Base-by-base conservation (phyloP, 2,113 vertebrate genomes). In the Zapornia atra region DNA sequence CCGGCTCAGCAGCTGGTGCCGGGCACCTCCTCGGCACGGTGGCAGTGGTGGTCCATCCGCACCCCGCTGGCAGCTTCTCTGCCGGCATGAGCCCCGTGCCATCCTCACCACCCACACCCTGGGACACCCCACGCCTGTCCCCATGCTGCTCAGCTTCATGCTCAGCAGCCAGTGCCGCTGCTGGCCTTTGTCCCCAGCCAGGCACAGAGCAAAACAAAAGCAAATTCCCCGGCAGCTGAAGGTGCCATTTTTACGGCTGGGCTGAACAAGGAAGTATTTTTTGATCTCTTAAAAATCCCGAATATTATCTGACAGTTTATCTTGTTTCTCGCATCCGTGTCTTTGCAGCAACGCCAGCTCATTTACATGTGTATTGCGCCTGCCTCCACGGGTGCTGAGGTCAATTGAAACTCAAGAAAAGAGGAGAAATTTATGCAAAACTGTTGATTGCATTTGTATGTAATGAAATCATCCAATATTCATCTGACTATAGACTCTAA, bases 401-500 rank as follows among this genome's bases (percentile, higher is more conserved):
- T 98, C 98, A 98, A 98, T 98, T 98, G 98, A 98, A 98, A 98
- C 98, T 98, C 97, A 96, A 98, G 98, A 98, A 98, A 98, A 98
- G 98, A 98, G 98, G 98, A 97, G 96, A 98, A 98, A 98, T 98
- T 98, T 98, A 98, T 98, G 98, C 98, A 98, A 98, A 98, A 98
- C 98, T 98, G 98, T 98, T 98, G 98, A 98, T 98, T 98, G 98
- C 98, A 98, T 98, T 98, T 98, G 98, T 98, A 98, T 98, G 98
- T 98, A 98, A 98, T 98, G 98, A 98, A 98, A 98, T 98, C 98
- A 98, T 98, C 98, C 98, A 98, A 98, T 98, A 98, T 98, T 98
- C 98, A 98, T 98, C 98, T 98, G 98, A 98, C 98, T 98, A 98
- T 98, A 98, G 98, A 98, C 97, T 98, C 98, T 98, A 98, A 98